Evolutionary conservation across 2,797 vertebrate genomes (phyloP), one percentile per base, ranked within the genome.

Genomic region (Sebastes hubbsi): DNA sequence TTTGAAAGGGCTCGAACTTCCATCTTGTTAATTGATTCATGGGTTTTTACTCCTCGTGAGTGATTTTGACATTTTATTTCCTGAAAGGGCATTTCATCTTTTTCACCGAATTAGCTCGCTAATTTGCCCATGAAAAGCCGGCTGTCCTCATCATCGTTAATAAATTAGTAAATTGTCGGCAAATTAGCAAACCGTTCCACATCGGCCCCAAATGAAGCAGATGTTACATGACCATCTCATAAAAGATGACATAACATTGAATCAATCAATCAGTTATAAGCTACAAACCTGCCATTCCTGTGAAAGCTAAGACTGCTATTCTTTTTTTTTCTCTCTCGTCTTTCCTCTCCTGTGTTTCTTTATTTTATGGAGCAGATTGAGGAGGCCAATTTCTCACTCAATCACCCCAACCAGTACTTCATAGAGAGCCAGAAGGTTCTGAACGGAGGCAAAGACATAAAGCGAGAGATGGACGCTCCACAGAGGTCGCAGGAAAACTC

Each of bases 321-420:
- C 22, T 46, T 1, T 16, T 68, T 74, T 68, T 74, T 36, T 56
- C 2, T n/a, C 63, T 63, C 34, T 36, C 54, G 9, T 61, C 60
- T 24, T 80, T 62, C 16, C 24, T 74, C 62, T 66, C 5, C 18
- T 34, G 18, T 52, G 3, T 55, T 74, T 61, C 71, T 72, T 4
- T 18, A 11, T 20, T 60, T 62, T 27, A n/a, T n/a, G 5, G 59
- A 66, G 36, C 88, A 99, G 99, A 81, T 97, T 8, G 97, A 97
- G 38, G 98, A 99, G 22, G 80, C 95, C 58, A 95, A 93, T 2
- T 99, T 99, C 94, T 98, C 98, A 27, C 93, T 99, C 86, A 99
- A 92, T 94, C 99, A 99, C 88, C 99, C 98, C 6, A 99, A 99
- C 95, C 97, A 99, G 93, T 99, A 99, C 94, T 99, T 99, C 85